Percentiles rank a stretch among this genome's conserved stretches.
These are phyloP conservation scores for Contarinia nasturtii DNA, from an alignment of 1,140 invertebrate species.

Conservation along the genomic window DNA sequence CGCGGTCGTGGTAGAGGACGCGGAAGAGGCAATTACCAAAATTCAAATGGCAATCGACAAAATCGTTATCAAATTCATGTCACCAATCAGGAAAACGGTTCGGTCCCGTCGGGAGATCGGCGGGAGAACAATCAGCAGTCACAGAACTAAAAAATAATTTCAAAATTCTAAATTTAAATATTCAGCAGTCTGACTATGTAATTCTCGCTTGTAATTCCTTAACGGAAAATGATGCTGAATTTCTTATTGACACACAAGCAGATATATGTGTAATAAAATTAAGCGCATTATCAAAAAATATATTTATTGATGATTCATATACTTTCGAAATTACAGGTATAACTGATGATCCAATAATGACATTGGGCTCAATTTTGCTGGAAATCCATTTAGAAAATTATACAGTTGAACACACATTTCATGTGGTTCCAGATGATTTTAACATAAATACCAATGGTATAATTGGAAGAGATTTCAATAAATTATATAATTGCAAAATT, in stretches of 20 bases:
- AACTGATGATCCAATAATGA: background rate
- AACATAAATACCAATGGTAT: background rate
- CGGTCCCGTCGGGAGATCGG: too few relatives aligned
- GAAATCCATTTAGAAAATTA: background rate
- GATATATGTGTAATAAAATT: background rate
- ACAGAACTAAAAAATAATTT: background rate
- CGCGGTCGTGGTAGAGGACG: too few relatives aligned
- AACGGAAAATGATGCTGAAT: background rate
- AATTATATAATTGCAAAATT: background rate
- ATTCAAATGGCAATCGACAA: too few relatives aligned
- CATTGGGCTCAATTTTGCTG: background rate
- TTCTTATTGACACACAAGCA: background rate
- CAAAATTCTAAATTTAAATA: background rate
- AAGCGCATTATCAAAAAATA: background rate
- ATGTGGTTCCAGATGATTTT: background rate
- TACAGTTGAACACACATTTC: background rate
- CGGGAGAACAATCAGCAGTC: too few relatives aligned
- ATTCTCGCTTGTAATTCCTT: background rate
- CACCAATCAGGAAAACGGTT: too few relatives aligned
- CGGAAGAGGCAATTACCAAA: too few relatives aligned
- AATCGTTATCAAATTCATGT: too few relatives aligned
- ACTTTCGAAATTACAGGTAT: background rate
- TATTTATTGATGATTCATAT: background rate
- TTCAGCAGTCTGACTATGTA: background rate
- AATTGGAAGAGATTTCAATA: background rate